phyloP scores from a whole-genome alignment of 53 echinoderm and acorn worm genomes.

The Mesocentrotus franciscanus region DNA sequence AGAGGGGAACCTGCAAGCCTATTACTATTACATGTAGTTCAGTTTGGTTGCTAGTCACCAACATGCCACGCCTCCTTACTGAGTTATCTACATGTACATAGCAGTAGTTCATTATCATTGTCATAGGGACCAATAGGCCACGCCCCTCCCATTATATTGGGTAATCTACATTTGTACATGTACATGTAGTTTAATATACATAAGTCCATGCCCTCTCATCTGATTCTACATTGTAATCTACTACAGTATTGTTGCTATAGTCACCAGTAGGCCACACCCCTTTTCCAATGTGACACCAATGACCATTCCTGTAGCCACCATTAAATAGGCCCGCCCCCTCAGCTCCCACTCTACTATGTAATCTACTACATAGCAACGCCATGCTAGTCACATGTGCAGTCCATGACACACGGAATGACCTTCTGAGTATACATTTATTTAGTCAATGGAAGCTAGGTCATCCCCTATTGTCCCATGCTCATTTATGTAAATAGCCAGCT shows the following conservation, averaged over 20 bases:
- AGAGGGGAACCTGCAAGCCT: not conserved
- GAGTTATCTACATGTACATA: no score
- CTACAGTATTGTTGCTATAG: not conserved
- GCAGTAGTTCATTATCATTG: no score
- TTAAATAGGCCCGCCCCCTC: not conserved
- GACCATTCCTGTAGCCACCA: no score
- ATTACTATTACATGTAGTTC: not conserved
- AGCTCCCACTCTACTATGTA: not conserved
- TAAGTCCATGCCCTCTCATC: no score
- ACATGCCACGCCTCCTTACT: not conserved
- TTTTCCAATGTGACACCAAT: not conserved
- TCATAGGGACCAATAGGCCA: no score
- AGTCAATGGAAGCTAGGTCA: not conserved
- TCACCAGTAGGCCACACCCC: not conserved
- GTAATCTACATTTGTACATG: no score
- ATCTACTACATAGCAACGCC: slow-evolving; percentile 27
- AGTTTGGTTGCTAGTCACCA: not conserved
- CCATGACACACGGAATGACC: slow-evolving; percentile 15
- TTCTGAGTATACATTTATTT: not conserved
- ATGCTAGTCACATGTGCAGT: slow-evolving; percentile 53
- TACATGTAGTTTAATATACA: no score
- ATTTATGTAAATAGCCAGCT: not conserved
- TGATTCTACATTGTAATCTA: not conserved
- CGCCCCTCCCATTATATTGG: no score
- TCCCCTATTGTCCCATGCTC: not conserved